A percentile compares a stretch with the other conserved stretches of the same genome.
These are phyloP conservation scores for Napeogenes inachia DNA, from an alignment of 2,888 invertebrate genomes.

Conservation along the genomic window DNA sequence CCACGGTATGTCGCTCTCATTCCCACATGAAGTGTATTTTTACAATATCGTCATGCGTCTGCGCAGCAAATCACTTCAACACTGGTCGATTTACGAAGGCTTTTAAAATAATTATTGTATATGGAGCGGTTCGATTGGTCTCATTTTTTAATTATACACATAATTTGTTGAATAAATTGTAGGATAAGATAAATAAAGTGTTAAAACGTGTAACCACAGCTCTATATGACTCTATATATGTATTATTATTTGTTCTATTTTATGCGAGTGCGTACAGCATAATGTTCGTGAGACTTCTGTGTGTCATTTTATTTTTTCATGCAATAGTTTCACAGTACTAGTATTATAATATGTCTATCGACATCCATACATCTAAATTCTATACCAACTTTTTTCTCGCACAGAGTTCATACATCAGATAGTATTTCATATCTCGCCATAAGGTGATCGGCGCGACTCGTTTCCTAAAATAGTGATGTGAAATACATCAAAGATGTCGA, in stretches of 20 bases:
- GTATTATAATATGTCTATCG: slow-evolving; percentile 28
- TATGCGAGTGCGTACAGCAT: slow-evolving; percentile 17
- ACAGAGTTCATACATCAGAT: slow-evolving; percentile 51
- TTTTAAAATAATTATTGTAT: neutral
- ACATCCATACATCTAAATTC: slow-evolving; percentile 37
- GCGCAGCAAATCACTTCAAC: slow-evolving; percentile 54
- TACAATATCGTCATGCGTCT: slow-evolving; percentile 58
- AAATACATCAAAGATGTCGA: slow-evolving; percentile 69
- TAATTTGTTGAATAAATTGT: no score
- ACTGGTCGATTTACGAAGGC: slow-evolving; percentile 44
- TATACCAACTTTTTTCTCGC: slow-evolving; percentile 46
- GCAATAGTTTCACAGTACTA: slow-evolving; percentile 21
- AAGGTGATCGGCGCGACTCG: slow-evolving; percentile 60
- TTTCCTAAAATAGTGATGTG: slow-evolving; percentile 75
- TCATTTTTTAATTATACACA: neutral
- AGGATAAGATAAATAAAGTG: no score
- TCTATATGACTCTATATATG: neutral
- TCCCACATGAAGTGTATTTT: slow-evolving; percentile 62
- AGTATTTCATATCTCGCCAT: slow-evolving; percentile 71
- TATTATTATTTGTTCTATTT: neutral
- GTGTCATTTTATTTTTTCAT: slow-evolving; percentile 22
- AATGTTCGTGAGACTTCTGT: slow-evolving; percentile 31
- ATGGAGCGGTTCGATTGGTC: neutral
- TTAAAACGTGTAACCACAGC: no score
- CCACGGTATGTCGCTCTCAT: slow-evolving; percentile 61